Evolutionary conservation across 1,140 invertebrate genomes (phyloP).

Genomic region (Drosophila bocki): DNA sequence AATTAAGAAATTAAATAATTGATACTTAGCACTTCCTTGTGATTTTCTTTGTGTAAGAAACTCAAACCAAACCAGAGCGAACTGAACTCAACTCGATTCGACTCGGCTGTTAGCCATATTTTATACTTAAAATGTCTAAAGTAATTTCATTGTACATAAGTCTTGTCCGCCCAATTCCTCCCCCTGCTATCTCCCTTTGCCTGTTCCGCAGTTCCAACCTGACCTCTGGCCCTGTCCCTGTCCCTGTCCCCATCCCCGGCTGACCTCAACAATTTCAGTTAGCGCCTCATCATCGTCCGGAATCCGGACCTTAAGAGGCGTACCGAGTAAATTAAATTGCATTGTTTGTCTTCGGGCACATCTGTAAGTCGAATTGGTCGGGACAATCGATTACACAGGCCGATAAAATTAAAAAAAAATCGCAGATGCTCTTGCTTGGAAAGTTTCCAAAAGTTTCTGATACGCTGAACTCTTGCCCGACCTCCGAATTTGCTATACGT

Average conservation of each 20-base stretch:
- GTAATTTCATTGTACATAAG: conserved; percentile 77
- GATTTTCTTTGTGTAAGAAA: not conserved
- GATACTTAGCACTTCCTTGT: not conserved
- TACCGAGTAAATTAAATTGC: conserved; percentile 70
- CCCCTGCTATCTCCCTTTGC: not conserved
- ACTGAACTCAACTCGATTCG: conserved; percentile 37
- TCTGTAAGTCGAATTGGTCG: conserved; percentile 3
- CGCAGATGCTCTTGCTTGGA: too few relatives aligned
- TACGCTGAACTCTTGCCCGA: too few relatives aligned
- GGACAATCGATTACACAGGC: conserved; percentile 22
- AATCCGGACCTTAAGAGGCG: conserved; percentile 18
- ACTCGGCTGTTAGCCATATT: conserved; percentile 74
- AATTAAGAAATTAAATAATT: too few relatives aligned
- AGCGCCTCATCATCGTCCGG: conserved; percentile 30
- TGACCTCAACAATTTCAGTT: conserved; percentile 44
- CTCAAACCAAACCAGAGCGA: not conserved
- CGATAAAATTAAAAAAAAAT: too few relatives aligned
- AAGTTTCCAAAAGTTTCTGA: too few relatives aligned
- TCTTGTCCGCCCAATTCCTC: conserved; percentile 11
- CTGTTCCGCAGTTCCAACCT: not conserved
- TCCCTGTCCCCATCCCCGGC: not conserved
- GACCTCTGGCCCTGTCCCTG: not conserved
- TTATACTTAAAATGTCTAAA: conserved; percentile 81
- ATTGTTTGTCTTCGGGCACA: conserved; percentile 37
- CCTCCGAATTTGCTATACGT: too few relatives aligned